Evolutionary conservation across 1,140 invertebrate species (phyloP).

Genomic region (Wiebesia pumilae): DNA sequence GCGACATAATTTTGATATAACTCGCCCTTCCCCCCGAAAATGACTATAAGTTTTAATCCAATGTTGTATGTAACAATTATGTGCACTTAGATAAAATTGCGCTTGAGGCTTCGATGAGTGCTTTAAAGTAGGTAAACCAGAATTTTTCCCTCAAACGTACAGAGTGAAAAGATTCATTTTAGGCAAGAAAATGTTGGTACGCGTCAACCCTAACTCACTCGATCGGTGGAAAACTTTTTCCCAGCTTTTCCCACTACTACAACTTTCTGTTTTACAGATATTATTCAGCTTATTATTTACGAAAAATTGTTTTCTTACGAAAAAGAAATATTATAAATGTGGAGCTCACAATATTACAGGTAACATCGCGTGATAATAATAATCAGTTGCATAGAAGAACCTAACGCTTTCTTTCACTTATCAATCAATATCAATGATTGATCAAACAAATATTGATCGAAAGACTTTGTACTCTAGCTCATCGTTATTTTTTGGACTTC

Average conservation of each 20-base stretch:
- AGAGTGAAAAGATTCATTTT: not conserved
- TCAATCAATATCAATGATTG: constrained; percentile 8
- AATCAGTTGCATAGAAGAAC: not conserved
- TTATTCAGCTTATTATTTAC: not conserved
- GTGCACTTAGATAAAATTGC: no score
- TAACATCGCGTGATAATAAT: not conserved
- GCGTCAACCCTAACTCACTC: not conserved
- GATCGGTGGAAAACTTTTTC: not conserved
- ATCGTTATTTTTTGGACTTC: not conserved
- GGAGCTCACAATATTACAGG: not conserved
- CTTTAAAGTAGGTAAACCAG: not conserved
- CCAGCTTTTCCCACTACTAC: no score
- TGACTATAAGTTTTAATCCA: no score
- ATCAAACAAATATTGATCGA: not conserved
- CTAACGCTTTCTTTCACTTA: not conserved
- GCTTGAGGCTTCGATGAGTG: not conserved
- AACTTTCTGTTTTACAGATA: no score
- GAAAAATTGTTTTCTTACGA: not conserved
- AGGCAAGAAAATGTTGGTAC: not conserved
- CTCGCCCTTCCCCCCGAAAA: no score
- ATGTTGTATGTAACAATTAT: no score
- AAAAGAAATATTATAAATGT: not conserved
- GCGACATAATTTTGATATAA: no score
- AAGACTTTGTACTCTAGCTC: not conserved
- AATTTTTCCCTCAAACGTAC: not conserved